Conservation (phyloP, 2,797 vertebrate species). For the Hydrophis major region DNA sequence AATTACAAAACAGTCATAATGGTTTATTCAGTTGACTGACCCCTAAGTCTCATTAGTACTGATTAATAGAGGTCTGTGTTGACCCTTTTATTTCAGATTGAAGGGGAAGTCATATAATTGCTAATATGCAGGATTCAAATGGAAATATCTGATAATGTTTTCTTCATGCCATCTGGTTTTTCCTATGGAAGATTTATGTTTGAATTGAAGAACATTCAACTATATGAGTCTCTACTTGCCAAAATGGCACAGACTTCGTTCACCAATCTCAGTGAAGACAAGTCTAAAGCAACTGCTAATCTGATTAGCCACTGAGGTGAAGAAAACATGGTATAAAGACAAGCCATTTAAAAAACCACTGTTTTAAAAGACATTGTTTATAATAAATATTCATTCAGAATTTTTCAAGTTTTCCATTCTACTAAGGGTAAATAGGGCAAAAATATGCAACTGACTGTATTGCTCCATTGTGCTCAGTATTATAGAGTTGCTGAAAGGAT, state of each 20-base stretch:
- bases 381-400: not conserved
- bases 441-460: not conserved
- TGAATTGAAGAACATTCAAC: not conserved
- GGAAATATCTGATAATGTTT: not conserved
- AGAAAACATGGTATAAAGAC: not conserved
- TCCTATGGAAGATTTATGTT: not conserved
- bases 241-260: not conserved
- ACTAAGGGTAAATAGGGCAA: not conserved
- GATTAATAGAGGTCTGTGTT: not conserved
- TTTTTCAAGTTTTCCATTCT: not conserved
- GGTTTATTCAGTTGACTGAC: not conserved
- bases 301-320: not conserved
- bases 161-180: not conserved
- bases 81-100: not conserved
- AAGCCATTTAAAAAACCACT: not conserved
- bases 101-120: not conserved
- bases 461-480: not conserved
- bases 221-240: not conserved
- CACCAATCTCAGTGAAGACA: not conserved
- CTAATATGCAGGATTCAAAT: not conserved
- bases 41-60: not conserved
- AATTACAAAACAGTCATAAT: not conserved
- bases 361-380: not conserved
- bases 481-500: not conserved
- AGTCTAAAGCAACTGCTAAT: not conserved